Base-by-base conservation (phyloP, 2,888 invertebrate species). In the Stenodera caucasica region DNA sequence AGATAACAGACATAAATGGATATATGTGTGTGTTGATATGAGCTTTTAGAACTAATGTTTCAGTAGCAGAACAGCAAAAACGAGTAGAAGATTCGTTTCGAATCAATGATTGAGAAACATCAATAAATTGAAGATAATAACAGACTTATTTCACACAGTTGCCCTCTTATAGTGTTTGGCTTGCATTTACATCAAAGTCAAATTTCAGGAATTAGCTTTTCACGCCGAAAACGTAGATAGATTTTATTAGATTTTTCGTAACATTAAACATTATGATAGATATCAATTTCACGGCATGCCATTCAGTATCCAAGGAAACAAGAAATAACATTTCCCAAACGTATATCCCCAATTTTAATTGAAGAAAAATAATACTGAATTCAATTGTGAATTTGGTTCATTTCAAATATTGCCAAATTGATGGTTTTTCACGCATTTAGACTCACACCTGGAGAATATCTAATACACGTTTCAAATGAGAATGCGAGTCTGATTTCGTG, bases 221-320 rank as follows among this genome's bases (percentile, higher is more conserved):
- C 6, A 37, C 2, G 14, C 14, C 14, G 8, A 15, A 40, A 40
- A 40, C 5, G 18, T 18, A 18, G 3, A 40, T 55, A 23, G 4
- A 21, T 18, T 52, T 40, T 59, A 58, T 45, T 53, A 53, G 53
- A 53, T 58, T 58, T 58, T 51, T 26, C 58, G 53, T 32, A 53
- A 32, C 33, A 45, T 53, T 29, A n/a, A 40, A 55, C 40, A 40
- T 40, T 18, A 40, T n/a, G 35, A 40, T 51, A 37, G 35, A 40
- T 51, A 51, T 40, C 50, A 51, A 55, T 53, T 35, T 55, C 29
- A 12, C 12, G 14, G 29, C 23, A 15, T 49, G 18, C 8, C 18
- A 40, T 18, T 18, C 9, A 18, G 9, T 8, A 5, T 15, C 18
- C 2, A 40, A 5, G 18, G 18, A 18, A 40, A 18, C 8, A 40